A percentile compares a stretch with the other conserved stretches of the same genome.
Evolutionary conservation across 2,113 vertebrate genomes (phyloP).

Genomic region (Bufo bufo): DNA sequence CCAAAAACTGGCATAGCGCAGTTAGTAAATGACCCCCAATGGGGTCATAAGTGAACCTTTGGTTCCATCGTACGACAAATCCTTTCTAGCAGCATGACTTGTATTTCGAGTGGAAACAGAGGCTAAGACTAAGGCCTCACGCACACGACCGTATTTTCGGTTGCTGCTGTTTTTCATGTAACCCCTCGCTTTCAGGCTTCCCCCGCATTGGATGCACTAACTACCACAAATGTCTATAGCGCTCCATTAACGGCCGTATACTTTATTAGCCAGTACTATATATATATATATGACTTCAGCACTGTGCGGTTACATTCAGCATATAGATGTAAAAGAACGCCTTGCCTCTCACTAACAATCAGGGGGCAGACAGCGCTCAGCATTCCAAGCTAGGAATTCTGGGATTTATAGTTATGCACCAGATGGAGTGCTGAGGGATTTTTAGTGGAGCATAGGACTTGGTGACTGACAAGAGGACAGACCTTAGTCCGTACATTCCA

Average conservation of each 20-base stretch:
- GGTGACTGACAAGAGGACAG: neutral
- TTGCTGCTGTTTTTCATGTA: no score
- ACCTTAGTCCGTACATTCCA: neutral
- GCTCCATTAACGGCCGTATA: neutral
- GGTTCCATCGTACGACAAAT: no score
- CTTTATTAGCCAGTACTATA: neutral
- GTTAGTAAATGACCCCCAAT: no score
- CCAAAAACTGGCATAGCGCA: no score
- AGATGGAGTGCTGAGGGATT: constrained; percentile 24
- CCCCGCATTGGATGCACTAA: neutral
- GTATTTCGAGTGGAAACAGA: no score
- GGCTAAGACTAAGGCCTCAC: no score
- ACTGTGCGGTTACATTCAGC: neutral
- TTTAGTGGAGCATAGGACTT: constrained; percentile 17
- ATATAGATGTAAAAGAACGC: neutral
- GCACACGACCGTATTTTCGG: no score
- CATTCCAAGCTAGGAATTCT: constrained; percentile 2
- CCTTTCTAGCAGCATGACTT: no score
- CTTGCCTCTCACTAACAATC: neutral
- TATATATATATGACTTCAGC: neutral
- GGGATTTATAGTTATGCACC: constrained; percentile 19
- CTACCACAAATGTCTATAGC: neutral
- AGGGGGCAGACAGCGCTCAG: neutral
- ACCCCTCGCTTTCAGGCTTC: no score
- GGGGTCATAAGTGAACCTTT: no score